Percentiles rank a stretch among this genome's conserved stretches.
Evolutionary conservation across 1,140 invertebrate species (phyloP).

Genomic region (Mizuhopecten yessoensis): DNA sequence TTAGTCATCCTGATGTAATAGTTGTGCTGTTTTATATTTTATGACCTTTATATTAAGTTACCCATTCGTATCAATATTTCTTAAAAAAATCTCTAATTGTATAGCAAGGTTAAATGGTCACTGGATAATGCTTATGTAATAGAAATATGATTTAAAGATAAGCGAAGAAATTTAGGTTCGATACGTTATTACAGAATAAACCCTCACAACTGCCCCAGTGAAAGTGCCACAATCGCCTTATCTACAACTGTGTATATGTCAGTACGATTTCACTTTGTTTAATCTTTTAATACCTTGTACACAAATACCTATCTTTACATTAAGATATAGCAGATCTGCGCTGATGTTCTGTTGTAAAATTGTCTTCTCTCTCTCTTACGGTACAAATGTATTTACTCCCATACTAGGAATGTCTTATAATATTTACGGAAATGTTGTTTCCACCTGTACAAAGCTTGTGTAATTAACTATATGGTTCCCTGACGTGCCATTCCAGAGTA

Average conservation of each 20-base stretch:
- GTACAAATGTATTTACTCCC: no score
- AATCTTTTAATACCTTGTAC: neutral
- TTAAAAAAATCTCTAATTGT: no score
- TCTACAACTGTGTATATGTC: neutral
- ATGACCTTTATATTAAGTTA: no score
- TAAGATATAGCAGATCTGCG: no score
- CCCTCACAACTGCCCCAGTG: neutral
- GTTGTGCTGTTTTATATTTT: no score
- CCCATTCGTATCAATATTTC: no score
- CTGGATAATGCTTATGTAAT: neutral
- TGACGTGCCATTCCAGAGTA: neutral
- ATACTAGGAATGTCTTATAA: neutral
- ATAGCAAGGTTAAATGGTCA: neutral
- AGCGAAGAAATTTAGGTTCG: neutral
- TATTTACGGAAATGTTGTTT: neutral
- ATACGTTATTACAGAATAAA: no score
- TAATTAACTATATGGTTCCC: neutral
- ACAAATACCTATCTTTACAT: no score
- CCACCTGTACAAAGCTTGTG: neutral
- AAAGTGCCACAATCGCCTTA: neutral
- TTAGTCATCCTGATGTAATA: no score
- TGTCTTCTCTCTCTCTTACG: no score
- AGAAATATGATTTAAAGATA: neutral
- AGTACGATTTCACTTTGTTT: neutral
- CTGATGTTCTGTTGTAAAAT: no score